Percentiles rank a stretch among this genome's conserved stretches.
phyloP scores from a whole-genome alignment of 1,140 invertebrate species.

The Drusus annulatus region DNA sequence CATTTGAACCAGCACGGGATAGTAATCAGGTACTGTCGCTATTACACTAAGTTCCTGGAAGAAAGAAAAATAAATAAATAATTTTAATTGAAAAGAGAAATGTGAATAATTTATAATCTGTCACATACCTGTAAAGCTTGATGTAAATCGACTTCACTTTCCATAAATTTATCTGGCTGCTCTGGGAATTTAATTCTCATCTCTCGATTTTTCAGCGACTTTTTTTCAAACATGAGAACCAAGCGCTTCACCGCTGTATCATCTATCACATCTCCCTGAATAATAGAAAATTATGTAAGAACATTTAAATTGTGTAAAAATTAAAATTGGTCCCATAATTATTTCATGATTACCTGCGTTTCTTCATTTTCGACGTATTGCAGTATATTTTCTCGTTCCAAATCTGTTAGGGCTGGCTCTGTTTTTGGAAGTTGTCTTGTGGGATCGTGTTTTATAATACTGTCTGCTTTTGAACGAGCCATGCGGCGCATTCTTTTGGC shows the following conservation, averaged over 20 bases:
- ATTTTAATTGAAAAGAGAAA: not conserved
- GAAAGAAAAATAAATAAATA: not conserved
- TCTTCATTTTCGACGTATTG: constrained; percentile 87
- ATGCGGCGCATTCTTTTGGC: constrained; percentile 72
- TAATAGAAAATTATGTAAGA: not conserved
- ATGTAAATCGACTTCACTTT: constrained; percentile 97
- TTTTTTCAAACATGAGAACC: constrained; percentile 94
- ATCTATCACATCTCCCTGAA: constrained; percentile 84
- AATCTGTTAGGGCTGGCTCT: constrained; percentile 78
- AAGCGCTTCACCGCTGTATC: constrained; percentile 91
- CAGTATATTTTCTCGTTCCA: constrained; percentile 85
- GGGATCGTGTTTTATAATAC: constrained; percentile 70
- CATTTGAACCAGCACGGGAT: constrained; percentile 92
- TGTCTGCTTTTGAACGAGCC: constrained; percentile 70
- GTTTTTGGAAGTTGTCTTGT: constrained; percentile 71
- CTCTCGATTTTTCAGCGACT: constrained; percentile 95
- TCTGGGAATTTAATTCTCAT: constrained; percentile 99
- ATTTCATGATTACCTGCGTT: constrained; percentile 73
- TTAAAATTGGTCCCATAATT: not conserved
- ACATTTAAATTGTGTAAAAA: too few relatives aligned
- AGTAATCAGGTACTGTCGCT: constrained; percentile 96
- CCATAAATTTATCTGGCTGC: constrained; percentile 98
- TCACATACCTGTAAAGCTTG: constrained; percentile 78
- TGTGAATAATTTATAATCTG: constrained; percentile 6
- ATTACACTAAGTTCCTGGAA: constrained; percentile 92